These are phyloP conservation scores for Taurulus bubalis DNA, from an alignment of 2,113 vertebrate genomes.

Conservation along the genomic window DNA sequence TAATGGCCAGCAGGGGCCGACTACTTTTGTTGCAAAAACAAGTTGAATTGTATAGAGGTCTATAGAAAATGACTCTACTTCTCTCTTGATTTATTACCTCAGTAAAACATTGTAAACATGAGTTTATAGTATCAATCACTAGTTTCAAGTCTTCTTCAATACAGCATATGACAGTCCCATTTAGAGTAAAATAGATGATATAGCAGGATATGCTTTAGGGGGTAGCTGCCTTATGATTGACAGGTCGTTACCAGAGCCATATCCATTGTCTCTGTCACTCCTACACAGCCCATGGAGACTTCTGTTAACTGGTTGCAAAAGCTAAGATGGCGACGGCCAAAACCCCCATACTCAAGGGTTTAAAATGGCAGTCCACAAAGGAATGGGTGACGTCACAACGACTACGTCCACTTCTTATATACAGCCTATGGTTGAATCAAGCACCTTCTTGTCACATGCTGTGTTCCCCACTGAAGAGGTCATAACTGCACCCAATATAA, in stretches of 20 bases:
- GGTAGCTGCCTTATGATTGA: background rate
- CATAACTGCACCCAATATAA: background rate
- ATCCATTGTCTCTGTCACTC: no score
- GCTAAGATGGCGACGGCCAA: background rate
- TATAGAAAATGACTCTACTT: no score
- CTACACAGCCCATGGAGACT: background rate
- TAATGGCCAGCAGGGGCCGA: no score
- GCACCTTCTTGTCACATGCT: background rate
- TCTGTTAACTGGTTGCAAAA: background rate
- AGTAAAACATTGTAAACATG: no score
- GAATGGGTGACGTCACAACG: background rate
- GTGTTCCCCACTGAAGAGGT: background rate
- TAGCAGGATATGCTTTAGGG: background rate
- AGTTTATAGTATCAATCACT: no score
- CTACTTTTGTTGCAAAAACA: no score
- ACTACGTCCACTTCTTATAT: background rate
- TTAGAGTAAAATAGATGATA: background rate
- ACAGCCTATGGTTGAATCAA: background rate
- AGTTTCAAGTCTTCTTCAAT: no score
- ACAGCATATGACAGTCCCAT: no score
- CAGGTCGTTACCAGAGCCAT: background rate
- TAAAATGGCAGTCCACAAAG: background rate
- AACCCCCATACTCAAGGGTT: background rate
- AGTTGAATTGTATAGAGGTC: no score
- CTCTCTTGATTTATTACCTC: no score